These are phyloP conservation scores for Lamprotornis superbus DNA, from an alignment of 2,113 vertebrate genomes.

Conservation along the genomic window DNA sequence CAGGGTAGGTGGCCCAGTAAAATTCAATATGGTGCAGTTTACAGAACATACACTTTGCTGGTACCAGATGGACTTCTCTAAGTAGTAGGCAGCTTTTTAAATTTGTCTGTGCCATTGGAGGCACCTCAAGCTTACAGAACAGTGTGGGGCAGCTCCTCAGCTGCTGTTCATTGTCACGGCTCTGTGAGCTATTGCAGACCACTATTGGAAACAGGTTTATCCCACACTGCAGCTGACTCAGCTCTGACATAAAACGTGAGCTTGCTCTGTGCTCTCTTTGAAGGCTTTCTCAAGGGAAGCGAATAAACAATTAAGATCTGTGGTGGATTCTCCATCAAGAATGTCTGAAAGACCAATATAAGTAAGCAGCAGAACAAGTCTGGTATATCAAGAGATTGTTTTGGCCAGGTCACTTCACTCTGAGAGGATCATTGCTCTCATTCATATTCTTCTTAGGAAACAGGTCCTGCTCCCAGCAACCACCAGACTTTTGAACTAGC, in stretches of 20 bases:
- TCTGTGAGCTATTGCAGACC: not conserved
- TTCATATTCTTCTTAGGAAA: not conserved
- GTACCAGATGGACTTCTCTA: slow-evolving; percentile 18
- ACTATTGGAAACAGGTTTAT: not conserved
- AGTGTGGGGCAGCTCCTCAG: not conserved
- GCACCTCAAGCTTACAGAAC: not conserved
- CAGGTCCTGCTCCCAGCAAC: not conserved
- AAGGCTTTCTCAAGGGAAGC: not conserved
- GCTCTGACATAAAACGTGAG: not conserved
- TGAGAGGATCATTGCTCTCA: not conserved
- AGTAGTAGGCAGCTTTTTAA: not conserved
- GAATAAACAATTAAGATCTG: not conserved
- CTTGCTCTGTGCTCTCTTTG: not conserved
- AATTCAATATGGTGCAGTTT: not conserved
- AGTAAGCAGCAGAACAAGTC: not conserved
- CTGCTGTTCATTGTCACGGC: accelerated
- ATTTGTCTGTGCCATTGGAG: not conserved
- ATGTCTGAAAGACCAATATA: not conserved
- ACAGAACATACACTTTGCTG: not conserved
- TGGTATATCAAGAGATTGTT: not conserved
- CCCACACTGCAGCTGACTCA: not conserved
- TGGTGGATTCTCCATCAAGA: not conserved
- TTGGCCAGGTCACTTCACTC: not conserved
- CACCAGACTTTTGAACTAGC: not conserved
- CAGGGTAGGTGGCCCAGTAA: slow-evolving; percentile 35